phyloP scores from a whole-genome alignment of 2,888 invertebrate genomes.

The Hoplodrina ambigua region DNA sequence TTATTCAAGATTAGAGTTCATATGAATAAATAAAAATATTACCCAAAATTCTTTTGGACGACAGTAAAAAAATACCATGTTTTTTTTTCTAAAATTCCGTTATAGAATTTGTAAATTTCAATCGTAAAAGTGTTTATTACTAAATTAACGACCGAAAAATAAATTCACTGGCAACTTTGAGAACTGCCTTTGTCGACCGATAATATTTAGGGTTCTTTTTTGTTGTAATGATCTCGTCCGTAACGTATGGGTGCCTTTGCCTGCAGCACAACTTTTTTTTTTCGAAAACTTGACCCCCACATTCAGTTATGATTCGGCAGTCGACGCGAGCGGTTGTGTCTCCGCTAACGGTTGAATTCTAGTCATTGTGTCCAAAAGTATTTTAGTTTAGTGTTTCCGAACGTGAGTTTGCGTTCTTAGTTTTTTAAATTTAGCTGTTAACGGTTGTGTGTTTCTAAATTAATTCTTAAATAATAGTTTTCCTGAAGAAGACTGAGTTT shows the following conservation, averaged over 20 bases:
- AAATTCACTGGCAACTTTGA: constrained; percentile 75
- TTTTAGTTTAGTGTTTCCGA: constrained; percentile 71
- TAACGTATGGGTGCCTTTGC: constrained; percentile 88
- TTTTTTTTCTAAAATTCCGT: neutral
- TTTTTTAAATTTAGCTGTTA: constrained; percentile 70
- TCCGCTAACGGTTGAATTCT: constrained; percentile 83
- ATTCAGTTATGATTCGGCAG: constrained; percentile 87
- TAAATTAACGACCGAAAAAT: constrained; percentile 26
- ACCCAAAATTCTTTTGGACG: neutral
- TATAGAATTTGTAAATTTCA: neutral
- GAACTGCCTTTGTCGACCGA: constrained; percentile 76
- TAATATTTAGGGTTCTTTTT: constrained; percentile 90
- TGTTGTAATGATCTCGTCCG: constrained; percentile 88
- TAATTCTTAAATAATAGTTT: constrained; percentile 59
- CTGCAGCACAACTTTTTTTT: constrained; percentile 83
- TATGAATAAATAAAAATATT: constrained; percentile 3
- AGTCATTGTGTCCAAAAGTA: constrained; percentile 89
- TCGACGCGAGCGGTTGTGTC: constrained; percentile 85
- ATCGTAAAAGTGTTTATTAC: neutral
- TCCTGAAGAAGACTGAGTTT: constrained; percentile 74
- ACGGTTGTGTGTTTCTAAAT: constrained; percentile 71
- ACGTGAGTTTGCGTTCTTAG: constrained; percentile 71
- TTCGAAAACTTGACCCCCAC: constrained; percentile 86
- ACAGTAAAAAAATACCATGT: too few relatives aligned
- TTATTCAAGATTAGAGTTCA: constrained; percentile 14